Evolutionary conservation across 2,888 invertebrate genomes (phyloP).

Genomic region (Morpho helenor): DNA sequence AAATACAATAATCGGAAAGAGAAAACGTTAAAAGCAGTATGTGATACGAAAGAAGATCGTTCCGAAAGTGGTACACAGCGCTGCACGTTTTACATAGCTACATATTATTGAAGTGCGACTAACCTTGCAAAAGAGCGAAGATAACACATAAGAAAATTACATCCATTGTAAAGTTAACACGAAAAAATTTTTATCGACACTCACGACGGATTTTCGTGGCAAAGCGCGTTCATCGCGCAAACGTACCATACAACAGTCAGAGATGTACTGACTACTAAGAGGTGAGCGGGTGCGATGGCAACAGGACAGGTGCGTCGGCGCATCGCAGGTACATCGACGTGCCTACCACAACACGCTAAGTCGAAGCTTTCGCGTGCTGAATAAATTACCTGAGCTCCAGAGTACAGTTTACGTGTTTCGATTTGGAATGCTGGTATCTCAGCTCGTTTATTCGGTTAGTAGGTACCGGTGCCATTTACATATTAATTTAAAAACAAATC

Average conservation of each 20-base stretch:
- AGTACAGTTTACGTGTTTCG: constrained; percentile 35
- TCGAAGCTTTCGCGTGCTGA: constrained; percentile 58
- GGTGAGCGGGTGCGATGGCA: constrained; percentile 16
- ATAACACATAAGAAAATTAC: constrained; percentile 47
- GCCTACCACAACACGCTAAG: constrained; percentile 31
- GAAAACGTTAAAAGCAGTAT: constrained; percentile 26
- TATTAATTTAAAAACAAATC: constrained; percentile 13
- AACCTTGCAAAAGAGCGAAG: constrained; percentile 50
- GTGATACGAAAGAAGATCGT: constrained; percentile 28
- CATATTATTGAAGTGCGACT: constrained; percentile 1
- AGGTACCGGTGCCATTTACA: constrained; percentile 22
- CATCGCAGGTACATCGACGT: constrained; percentile 26
- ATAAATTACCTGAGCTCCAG: constrained; percentile 55
- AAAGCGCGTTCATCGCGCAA: constrained; percentile 52
- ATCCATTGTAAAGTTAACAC: constrained; percentile 61
- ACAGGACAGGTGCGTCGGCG: constrained; percentile 43
- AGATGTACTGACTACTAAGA: constrained; percentile 43
- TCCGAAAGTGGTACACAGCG: constrained; percentile 39
- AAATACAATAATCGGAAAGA: constrained; percentile 11
- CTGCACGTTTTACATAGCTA: constrained; percentile 23
- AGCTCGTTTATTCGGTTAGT: constrained; percentile 28
- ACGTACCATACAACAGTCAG: constrained; percentile 36
- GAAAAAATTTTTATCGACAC: constrained; percentile 45
- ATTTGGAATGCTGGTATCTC: constrained; percentile 27
- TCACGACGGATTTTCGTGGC: constrained; percentile 47